phyloP scores from a whole-genome alignment of 2,888 invertebrate species.

The Calameuta idolon region DNA sequence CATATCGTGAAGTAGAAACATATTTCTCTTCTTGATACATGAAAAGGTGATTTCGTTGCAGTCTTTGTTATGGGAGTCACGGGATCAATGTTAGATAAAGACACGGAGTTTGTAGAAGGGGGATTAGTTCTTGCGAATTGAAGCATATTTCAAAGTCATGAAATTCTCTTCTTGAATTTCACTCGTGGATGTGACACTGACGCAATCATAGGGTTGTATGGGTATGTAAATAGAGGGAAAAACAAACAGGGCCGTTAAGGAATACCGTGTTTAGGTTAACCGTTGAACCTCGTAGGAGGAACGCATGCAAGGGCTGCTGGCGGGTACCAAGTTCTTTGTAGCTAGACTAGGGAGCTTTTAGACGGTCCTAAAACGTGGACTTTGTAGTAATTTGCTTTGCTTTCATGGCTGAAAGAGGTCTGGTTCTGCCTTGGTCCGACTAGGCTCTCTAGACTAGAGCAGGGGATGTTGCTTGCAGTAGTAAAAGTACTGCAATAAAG shows the following conservation, averaged over 20 bases:
- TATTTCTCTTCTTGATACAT: background rate
- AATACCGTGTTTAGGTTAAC: slow-evolving; percentile 24
- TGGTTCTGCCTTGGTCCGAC: background rate
- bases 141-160: background rate
- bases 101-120: background rate
- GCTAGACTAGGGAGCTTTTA: slow-evolving; percentile 35
- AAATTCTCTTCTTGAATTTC: background rate
- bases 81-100: background rate
- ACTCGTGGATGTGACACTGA: background rate
- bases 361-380: slow-evolving; percentile 29
- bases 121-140: background rate
- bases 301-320: background rate
- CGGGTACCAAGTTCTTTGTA: slow-evolving; percentile 23
- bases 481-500: background rate
- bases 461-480: background rate
- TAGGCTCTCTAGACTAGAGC: background rate
- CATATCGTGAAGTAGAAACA: too few species aligned
- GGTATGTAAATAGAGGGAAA: background rate
- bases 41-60: background rate
- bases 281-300: slow-evolving; percentile 18
- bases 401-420: slow-evolving; percentile 43
- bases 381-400: slow-evolving; percentile 47
- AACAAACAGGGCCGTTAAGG: background rate
- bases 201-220: background rate
- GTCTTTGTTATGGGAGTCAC: background rate